These are phyloP conservation scores for Machimus rusticus DNA, from an alignment of 2,888 invertebrate species.

Conservation along the genomic window DNA sequence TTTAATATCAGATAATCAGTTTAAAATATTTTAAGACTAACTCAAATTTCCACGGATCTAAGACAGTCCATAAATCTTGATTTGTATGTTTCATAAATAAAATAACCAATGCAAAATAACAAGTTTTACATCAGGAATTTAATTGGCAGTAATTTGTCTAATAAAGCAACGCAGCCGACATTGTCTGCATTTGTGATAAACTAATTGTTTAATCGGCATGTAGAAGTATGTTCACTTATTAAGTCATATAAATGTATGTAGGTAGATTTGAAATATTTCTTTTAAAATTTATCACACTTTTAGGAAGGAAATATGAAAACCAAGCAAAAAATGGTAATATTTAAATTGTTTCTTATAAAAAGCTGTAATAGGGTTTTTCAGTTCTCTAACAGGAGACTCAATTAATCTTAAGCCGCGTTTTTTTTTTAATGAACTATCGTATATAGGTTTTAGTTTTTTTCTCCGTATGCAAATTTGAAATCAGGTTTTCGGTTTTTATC, in stretches of 20 bases:
- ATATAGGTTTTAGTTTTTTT: no score
- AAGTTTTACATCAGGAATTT: neutral
- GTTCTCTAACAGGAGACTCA: no score
- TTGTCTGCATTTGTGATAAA: neutral
- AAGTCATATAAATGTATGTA: neutral
- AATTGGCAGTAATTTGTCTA: neutral
- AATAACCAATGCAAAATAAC: neutral
- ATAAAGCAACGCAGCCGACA: neutral
- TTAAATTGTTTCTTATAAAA: no score
- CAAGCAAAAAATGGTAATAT: no score
- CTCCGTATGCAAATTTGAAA: no score
- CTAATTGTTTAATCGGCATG: neutral
- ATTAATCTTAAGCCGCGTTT: no score
- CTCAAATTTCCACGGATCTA: no score
- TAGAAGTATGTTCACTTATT: neutral
- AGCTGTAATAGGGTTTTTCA: no score
- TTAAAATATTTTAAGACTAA: neutral
- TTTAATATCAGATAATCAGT: neutral
- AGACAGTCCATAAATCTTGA: no score
- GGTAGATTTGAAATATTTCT: neutral
- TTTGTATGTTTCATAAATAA: neutral
- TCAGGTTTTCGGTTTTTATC: no score
- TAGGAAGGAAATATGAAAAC: no score
- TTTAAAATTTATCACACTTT: neutral
- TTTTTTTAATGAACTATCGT: no score